Percentiles rank a stretch among this genome's conserved stretches.
Conservation (phyloP, 2,113 vertebrate species). For the Xenotilapia leptura region DNA sequence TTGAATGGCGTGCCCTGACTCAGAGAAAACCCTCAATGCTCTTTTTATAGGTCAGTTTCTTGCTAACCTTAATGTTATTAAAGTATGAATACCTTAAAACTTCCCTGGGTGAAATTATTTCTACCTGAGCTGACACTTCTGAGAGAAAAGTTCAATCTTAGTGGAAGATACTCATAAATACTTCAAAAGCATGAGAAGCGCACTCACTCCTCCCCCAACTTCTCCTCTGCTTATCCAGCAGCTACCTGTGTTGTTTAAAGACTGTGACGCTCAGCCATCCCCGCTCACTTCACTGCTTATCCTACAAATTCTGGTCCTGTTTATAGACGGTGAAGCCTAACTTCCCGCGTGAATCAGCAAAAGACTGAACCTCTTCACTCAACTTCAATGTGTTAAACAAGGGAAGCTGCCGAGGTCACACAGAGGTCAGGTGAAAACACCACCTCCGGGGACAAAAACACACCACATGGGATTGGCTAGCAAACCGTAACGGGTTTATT, state of each 20-base stretch:
- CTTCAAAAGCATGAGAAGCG: constrained; percentile 37
- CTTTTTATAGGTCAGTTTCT: not conserved
- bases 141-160: constrained; percentile 29
- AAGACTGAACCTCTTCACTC: constrained; percentile 23
- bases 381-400: constrained; percentile 30
- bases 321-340: constrained; percentile 18
- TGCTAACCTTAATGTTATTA: not conserved
- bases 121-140: not conserved
- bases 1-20: not conserved
- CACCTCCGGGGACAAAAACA: not conserved
- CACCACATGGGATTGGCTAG: constrained; percentile 1
- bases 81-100: constrained; percentile 2
- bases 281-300: not conserved
- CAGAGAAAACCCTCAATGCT: not conserved
- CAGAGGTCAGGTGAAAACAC: constrained; percentile 25
- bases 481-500: not conserved
- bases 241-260: constrained; percentile 45
- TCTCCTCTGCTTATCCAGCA: not conserved
- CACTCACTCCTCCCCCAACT: constrained; percentile 15
- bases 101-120: not conserved
- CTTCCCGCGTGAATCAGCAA: constrained; percentile 30
- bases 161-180: constrained; percentile 48
- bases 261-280: not conserved
- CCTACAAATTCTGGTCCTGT: constrained; percentile 31
- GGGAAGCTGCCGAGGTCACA: constrained; percentile 12